Base-by-base conservation (phyloP, 1,140 invertebrate genomes). In the Orius laevigatus region DNA sequence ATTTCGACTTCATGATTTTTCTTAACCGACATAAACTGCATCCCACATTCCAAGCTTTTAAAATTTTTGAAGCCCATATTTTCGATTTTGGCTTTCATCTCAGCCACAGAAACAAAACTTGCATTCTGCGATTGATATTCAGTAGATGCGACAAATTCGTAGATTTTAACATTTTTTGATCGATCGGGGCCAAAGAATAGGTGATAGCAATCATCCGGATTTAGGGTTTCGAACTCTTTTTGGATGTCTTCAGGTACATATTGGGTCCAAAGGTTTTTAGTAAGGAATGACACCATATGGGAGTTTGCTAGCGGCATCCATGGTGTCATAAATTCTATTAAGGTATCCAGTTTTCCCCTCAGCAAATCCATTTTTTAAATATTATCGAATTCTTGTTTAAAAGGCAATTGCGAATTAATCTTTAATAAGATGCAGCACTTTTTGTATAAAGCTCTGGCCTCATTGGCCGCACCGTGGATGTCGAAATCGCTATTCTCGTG, bases 231-330 rank as follows among this genome's bases (percentile, higher is more conserved):
- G 6, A 81, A 53, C 55, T 79, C 70, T 8, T 56, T 48, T 59
- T 63, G 69, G 4, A 84, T 62, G 19, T 61, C 52, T 12, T 56
- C 47, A 1, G 79, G 73, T 18, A 85, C 55, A 51, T 69, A 67
- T 15, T 56, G 67, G 1, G 71, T 54, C 76, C 79, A 89, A 42
- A 79, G 70, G 25, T 74, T 62, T n/a, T 78, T 62, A 0, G 72
- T 81, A n/a, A 85, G 71, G 65, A 80, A 87, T 56, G 84, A 77
- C 3, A 84, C 81, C 67, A 85, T 76, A 62, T 88, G 84, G 56
- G 79, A 79, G 62, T 85, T 78, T 2, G 75, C 71, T 38, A 87
- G 64, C 2, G 70, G 63, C 50, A 77, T 57, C 54, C 75, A 65
- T 1, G 71, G 67, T 41, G 70, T 60, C 8, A 85, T 58, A 60